A percentile compares a stretch with the other conserved stretches of the same genome.
These are phyloP conservation scores for Bos indicus DNA, from an alignment of 2,113 vertebrate genomes.

Conservation along the genomic window DNA sequence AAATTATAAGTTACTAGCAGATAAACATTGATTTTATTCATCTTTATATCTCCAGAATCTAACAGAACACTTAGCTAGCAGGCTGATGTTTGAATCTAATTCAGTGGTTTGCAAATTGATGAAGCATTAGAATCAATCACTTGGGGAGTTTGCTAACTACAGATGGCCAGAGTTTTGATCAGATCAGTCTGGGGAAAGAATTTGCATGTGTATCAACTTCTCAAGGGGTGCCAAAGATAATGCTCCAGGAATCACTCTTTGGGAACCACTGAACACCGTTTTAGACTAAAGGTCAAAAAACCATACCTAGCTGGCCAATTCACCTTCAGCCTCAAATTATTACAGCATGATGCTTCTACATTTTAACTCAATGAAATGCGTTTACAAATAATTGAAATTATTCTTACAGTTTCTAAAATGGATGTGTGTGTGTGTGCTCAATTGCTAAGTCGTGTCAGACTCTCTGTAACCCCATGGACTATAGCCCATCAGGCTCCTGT, in stretches of 20 bases:
- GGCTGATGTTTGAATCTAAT: not conserved
- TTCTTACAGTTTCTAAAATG: not conserved
- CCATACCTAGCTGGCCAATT: not conserved
- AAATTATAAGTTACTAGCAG: not conserved
- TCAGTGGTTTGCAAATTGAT: not conserved
- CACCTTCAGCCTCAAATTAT: not conserved
- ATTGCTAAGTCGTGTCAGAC: not conserved
- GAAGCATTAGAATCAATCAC: not conserved
- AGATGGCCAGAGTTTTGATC: not conserved
- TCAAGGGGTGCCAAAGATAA: not conserved
- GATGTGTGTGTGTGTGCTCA: not conserved
- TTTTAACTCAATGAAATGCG: not conserved
- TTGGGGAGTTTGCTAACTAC: not conserved
- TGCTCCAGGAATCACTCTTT: not conserved
- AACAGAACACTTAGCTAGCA: not conserved
- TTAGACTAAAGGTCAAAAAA: not conserved
- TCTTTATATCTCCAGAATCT: not conserved
- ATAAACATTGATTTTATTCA: not conserved
- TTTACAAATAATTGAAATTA: slow-evolving; percentile 20
- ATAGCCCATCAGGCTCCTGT: not conserved
- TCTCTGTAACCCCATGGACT: not conserved
- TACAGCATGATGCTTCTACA: not conserved
- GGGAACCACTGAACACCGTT: not conserved
- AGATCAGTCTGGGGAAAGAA: not conserved
- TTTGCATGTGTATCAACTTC: not conserved